Percentiles rank a stretch among this genome's conserved stretches.
phyloP scores from a whole-genome alignment of 2,797 vertebrate genomes.

The Muscicapa striata region DNA sequence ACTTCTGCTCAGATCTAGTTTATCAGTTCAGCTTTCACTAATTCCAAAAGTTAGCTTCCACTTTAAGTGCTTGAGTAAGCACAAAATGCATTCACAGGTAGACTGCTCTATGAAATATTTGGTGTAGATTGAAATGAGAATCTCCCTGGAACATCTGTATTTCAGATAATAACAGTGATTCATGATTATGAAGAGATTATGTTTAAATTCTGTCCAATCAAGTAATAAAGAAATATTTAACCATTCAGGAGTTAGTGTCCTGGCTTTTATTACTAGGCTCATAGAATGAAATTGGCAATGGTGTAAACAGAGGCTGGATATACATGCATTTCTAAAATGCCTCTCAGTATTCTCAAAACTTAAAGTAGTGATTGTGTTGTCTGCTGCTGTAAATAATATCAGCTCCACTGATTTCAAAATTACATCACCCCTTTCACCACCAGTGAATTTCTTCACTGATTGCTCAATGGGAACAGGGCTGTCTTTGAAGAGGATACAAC shows the following conservation, averaged over 20 bases:
- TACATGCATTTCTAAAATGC: background rate
- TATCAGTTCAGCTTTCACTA: background rate
- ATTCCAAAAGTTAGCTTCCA: background rate
- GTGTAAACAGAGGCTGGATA: background rate
- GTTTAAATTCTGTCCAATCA: background rate
- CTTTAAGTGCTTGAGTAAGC: background rate
- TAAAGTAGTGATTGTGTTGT: background rate
- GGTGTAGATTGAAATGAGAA: background rate
- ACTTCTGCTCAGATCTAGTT: background rate
- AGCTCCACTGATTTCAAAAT: background rate
- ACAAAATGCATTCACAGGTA: background rate
- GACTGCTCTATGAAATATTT: background rate
- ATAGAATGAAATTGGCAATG: background rate
- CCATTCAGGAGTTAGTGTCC: background rate
- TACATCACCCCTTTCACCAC: background rate
- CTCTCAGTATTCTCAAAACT: background rate
- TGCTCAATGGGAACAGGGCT: background rate
- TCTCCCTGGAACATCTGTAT: background rate
- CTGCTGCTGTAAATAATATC: background rate
- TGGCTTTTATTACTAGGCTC: background rate
- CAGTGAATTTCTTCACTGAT: background rate
- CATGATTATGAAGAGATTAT: background rate
- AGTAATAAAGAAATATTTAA: background rate
- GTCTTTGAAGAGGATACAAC: background rate
- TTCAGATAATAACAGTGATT: background rate